phyloP scores from a whole-genome alignment of 2,113 vertebrate species.

The Gobiocypris rarus region DNA sequence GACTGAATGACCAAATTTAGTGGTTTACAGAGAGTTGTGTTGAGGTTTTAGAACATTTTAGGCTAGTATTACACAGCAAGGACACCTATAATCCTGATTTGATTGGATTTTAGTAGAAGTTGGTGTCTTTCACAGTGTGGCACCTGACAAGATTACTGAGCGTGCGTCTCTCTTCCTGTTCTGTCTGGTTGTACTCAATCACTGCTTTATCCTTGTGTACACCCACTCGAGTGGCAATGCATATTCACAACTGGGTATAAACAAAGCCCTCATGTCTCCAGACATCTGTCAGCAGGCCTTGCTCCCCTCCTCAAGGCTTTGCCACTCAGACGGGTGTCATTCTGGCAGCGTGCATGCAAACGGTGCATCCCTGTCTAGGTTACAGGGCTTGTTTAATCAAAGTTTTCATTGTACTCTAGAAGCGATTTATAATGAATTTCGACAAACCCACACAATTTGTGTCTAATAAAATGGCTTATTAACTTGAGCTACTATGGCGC shows the following conservation, averaged over 20 bases:
- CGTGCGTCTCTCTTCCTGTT: conserved; percentile 32
- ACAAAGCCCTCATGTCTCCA: conserved; percentile 52
- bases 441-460: conserved; percentile 25
- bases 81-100: conserved; percentile 27
- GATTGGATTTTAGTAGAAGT: conserved; percentile 20
- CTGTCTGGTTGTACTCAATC: conserved; percentile 52
- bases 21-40: no score
- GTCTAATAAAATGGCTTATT: conserved; percentile 10
- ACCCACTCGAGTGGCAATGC: conserved; percentile 48
- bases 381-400: conserved; percentile 10
- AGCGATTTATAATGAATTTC: neutral
- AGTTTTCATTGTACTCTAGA: neutral
- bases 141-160: conserved; percentile 37
- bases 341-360: neutral
- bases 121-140: neutral
- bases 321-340: conserved; percentile 30
- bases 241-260: conserved; percentile 52
- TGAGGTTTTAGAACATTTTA: neutral
- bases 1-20: neutral
- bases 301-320: conserved; percentile 17
- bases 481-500: neutral
- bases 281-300: conserved; percentile 54
- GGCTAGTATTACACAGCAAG: conserved; percentile 3
- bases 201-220: conserved; percentile 54
- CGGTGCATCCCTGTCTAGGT: neutral